A percentile compares a stretch with the other conserved stretches of the same genome.
phyloP scores from a whole-genome alignment of 2,888 invertebrate genomes.

The Fragum fragum region DNA sequence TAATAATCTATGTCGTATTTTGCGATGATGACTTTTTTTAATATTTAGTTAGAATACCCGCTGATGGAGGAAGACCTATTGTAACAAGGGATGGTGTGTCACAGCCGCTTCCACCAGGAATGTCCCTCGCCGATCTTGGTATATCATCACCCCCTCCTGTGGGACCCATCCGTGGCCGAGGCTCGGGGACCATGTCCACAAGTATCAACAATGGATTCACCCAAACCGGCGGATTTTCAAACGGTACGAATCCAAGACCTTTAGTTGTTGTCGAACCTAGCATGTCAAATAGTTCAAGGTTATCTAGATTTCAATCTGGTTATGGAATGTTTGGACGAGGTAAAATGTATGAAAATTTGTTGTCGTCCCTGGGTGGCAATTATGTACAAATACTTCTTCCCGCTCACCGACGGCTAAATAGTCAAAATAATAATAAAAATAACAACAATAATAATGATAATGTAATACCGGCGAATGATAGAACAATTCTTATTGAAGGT shows the following conservation, averaged over 20 bases:
- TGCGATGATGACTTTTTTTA: no score
- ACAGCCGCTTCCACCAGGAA: constrained; percentile 44
- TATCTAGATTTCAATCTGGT: constrained; percentile 1
- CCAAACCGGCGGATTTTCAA: background rate
- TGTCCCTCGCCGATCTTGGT: constrained; percentile 54
- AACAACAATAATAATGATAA: no score
- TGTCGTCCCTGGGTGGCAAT: background rate
- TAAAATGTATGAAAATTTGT: background rate
- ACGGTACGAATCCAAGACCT: background rate
- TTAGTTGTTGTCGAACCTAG: background rate
- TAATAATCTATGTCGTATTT: no score
- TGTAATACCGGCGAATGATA: no score
- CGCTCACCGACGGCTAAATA: no score
- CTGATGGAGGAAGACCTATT: constrained; percentile 38
- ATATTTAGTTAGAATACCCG: constrained; percentile 51
- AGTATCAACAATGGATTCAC: background rate
- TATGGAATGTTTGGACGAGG: constrained; percentile 17
- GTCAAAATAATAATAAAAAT: no score
- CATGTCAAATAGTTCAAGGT: background rate
- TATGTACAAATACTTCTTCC: background rate
- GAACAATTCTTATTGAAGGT: no score
- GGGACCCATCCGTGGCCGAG: background rate
- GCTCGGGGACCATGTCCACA: background rate
- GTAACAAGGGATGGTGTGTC: constrained; percentile 51
- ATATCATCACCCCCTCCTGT: constrained; percentile 19